Percentiles rank a stretch among this genome's conserved stretches.
Evolutionary conservation across 1,140 invertebrate genomes (phyloP).

Genomic region (Heliconius hermathena): DNA sequence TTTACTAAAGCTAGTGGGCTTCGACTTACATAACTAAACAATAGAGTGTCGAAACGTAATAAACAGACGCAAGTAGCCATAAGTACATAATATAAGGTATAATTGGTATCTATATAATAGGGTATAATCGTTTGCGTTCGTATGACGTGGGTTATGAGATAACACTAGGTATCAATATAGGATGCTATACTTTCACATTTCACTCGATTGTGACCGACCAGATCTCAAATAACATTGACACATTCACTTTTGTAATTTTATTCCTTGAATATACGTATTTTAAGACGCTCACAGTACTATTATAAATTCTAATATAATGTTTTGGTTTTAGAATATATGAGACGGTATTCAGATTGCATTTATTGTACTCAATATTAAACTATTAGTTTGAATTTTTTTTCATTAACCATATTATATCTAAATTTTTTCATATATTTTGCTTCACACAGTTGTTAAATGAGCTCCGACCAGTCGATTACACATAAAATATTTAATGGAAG

Average conservation of each 20-base stretch:
- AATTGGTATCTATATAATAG: constrained; percentile 14
- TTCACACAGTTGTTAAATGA: constrained; percentile 12
- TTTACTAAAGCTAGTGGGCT: constrained; percentile 75
- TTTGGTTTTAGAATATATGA: constrained; percentile 7
- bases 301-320: neutral
- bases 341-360: constrained; percentile 17
- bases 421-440: neutral
- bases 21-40: constrained; percentile 61
- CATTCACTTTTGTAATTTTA: neutral
- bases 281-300: neutral
- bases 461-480: constrained; percentile 24
- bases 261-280: neutral
- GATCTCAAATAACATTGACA: constrained; percentile 14
- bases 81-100: constrained; percentile 54
- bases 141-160: constrained; percentile 36
- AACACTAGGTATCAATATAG: constrained; percentile 69
- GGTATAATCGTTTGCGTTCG: too few species aligned
- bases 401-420: neutral
- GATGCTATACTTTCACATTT: constrained; percentile 42
- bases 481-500: constrained; percentile 44
- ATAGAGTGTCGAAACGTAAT: constrained; percentile 60
- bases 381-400: neutral
- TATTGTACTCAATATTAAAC: constrained; percentile 4
- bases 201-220: constrained; percentile 22
- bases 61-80: constrained; percentile 64